phyloP scores from a whole-genome alignment of 2,888 invertebrate genomes.

The Drosophila fungiperda region DNA sequence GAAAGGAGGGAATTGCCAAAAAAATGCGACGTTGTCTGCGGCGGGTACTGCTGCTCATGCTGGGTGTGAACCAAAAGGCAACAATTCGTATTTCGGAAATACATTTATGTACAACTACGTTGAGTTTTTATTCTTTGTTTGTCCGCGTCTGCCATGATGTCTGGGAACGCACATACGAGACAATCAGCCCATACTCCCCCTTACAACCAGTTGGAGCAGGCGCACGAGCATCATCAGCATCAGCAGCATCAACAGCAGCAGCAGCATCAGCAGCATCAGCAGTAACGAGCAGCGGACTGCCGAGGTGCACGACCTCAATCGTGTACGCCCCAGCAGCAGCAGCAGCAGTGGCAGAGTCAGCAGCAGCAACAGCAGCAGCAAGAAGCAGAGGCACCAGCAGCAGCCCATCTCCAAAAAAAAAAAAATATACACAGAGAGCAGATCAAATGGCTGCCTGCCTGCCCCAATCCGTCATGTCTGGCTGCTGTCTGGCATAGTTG shows the following conservation, averaged over 20 bases:
- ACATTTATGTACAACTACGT: conserved; percentile 65
- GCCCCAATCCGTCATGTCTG: conserved; percentile 70
- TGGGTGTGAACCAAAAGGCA: conserved; percentile 66
- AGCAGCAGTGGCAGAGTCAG: conserved; percentile 7
- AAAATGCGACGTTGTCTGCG: conserved; percentile 39
- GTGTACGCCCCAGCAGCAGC: conserved; percentile 55
- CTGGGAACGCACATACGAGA: conserved; percentile 73
- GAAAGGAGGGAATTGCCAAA: conserved; percentile 41
- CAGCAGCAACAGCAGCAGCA: neutral
- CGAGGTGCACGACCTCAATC: conserved; percentile 84
- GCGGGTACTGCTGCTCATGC: conserved; percentile 2
- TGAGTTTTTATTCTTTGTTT: conserved; percentile 48
- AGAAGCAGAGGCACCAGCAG: conserved; percentile 3
- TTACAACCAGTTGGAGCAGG: conserved; percentile 62
- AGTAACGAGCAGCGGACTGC: conserved; percentile 28
- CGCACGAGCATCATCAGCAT: conserved; percentile 56
- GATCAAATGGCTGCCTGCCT: conserved; percentile 29
- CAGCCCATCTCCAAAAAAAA: conserved; percentile 18
- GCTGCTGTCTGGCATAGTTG: conserved; percentile 68
- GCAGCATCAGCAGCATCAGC: conserved; percentile 11
- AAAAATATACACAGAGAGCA: conserved; percentile 8
- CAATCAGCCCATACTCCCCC: conserved; percentile 6
- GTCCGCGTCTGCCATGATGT: conserved; percentile 71
- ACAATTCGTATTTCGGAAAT: conserved; percentile 73
- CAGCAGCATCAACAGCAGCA: conserved; percentile 12